A percentile compares a stretch with the other conserved stretches of the same genome.
These are phyloP conservation scores for Nudaria mundana DNA, from an alignment of 2,888 invertebrate species.

Conservation along the genomic window DNA sequence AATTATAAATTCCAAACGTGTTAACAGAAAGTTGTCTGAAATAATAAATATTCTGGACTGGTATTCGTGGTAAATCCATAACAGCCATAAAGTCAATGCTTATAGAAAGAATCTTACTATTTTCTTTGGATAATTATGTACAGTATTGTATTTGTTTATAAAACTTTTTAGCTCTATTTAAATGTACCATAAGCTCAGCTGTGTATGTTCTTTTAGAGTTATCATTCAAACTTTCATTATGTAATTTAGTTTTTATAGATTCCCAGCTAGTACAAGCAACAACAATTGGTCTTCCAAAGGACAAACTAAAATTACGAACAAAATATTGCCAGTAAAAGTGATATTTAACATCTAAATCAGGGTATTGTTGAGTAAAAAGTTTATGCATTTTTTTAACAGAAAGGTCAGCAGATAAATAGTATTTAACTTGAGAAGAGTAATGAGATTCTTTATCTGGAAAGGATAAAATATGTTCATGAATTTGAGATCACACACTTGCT, in stretches of 20 bases:
- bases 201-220: background rate
- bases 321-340: constrained; percentile 16
- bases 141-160: constrained; percentile 1
- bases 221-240: constrained; percentile 1
- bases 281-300: constrained; percentile 13
- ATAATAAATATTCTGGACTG: background rate
- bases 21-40: too few relatives aligned
- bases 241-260: constrained; percentile 6
- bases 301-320: constrained; percentile 13
- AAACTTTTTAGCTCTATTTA: background rate
- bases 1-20: too few relatives aligned
- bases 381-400: constrained; percentile 1
- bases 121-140: constrained; percentile 4
- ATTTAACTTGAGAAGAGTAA: background rate
- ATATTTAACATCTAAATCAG: constrained; percentile 11
- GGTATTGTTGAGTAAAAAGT: constrained; percentile 7
- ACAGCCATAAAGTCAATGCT: constrained; percentile 3
- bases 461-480: background rate
- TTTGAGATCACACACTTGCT: background rate
- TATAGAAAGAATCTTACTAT: constrained; percentile 2
- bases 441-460: background rate
- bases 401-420: background rate
- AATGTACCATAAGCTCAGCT: background rate
- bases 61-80: background rate
- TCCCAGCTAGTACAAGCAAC: constrained; percentile 12